phyloP scores from a whole-genome alignment of 2,888 invertebrate genomes.

The Philonicus albiceps region DNA sequence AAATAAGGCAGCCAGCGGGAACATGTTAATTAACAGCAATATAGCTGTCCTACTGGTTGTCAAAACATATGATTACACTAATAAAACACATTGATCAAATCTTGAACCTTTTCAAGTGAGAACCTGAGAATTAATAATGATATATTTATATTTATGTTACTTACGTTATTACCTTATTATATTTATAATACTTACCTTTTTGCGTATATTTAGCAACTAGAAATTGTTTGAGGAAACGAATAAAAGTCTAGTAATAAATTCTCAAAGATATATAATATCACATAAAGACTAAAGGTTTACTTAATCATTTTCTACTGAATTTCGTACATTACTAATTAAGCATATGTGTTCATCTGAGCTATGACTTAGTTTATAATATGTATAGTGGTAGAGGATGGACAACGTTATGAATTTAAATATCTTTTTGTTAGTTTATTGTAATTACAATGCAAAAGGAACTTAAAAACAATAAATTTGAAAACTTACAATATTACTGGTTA shows the following conservation, averaged over 20 bases:
- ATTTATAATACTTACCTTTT: neutral
- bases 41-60: too few relatives aligned
- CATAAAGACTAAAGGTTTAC: slow-evolving; percentile 20
- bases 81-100: too few relatives aligned
- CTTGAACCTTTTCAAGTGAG: too few relatives aligned
- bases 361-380: slow-evolving; percentile 7
- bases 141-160: too few relatives aligned
- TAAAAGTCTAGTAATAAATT: neutral
- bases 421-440: neutral
- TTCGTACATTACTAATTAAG: neutral
- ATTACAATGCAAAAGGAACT: neutral
- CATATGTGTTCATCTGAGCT: neutral
- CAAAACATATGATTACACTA: too few relatives aligned
- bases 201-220: neutral
- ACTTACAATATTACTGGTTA: neutral
- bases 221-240: neutral
- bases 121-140: too few relatives aligned
- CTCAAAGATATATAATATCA: slow-evolving; percentile 30
- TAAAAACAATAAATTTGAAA: neutral
- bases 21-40: too few relatives aligned
- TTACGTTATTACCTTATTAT: too few relatives aligned
- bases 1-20: too few relatives aligned
- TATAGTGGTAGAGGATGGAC: neutral
- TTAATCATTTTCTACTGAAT: neutral
- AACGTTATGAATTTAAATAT: neutral